Evolutionary conservation across 2,888 invertebrate genomes (phyloP).

Genomic region (Alitta virens): DNA sequence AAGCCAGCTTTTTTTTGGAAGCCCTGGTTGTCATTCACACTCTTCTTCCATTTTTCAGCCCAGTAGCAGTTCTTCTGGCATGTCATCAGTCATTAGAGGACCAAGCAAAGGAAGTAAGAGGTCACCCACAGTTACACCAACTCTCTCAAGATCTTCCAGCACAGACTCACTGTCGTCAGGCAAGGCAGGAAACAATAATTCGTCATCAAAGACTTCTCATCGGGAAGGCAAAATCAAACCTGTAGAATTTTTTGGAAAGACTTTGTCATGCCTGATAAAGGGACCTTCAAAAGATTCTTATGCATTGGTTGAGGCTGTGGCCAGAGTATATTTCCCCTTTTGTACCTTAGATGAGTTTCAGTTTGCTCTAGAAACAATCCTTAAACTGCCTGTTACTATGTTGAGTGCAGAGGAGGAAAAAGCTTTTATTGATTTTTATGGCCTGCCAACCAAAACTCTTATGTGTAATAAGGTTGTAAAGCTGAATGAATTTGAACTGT

Average conservation of each 20-base stretch:
- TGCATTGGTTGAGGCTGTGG: constrained; percentile 50
- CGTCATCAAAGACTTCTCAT: constrained; percentile 1
- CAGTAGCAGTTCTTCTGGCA: too few species aligned
- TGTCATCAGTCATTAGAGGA: too few species aligned
- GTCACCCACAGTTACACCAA: too few species aligned
- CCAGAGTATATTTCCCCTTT: constrained; percentile 47
- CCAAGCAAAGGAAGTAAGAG: too few species aligned
- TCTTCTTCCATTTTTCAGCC: too few species aligned
- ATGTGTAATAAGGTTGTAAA: constrained; percentile 50
- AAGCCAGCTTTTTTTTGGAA: too few species aligned
- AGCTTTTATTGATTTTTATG: constrained; percentile 51
- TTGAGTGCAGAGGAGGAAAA: constrained; percentile 46
- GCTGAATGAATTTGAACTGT: constrained; percentile 42
- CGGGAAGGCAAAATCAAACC: constrained; percentile 14
- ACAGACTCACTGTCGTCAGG: too few species aligned
- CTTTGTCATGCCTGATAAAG: constrained; percentile 46
- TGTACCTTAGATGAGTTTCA: constrained; percentile 47
- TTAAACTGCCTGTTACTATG: constrained; percentile 40
- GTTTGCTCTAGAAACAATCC: constrained; percentile 43
- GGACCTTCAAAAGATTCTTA: constrained; percentile 31
- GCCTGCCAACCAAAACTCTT: constrained; percentile 44
- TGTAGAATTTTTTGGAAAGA: constrained; percentile 45
- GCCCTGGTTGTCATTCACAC: too few species aligned
- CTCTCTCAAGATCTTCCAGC: too few species aligned
- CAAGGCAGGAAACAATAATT: too few species aligned